phyloP scores from a whole-genome alignment of 1,140 invertebrate species.

The Sipha flava region DNA sequence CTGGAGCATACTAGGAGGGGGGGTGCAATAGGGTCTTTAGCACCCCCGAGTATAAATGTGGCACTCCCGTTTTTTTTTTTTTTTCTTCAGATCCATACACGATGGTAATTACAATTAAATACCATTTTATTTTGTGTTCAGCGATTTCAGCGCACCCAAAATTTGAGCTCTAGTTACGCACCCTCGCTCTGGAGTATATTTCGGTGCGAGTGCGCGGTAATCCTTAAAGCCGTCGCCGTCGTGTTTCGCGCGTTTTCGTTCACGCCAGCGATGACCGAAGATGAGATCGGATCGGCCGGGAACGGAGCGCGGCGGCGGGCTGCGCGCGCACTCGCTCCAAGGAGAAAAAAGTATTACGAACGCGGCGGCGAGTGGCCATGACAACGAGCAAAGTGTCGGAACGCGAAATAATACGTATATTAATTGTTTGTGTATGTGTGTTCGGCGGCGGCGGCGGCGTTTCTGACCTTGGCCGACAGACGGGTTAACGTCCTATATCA shows the following conservation, averaged over 20 bases:
- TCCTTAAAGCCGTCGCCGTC: background rate
- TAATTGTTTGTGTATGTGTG: background rate
- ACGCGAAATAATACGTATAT: background rate
- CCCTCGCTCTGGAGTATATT: no score
- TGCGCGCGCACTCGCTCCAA: background rate
- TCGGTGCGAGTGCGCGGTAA: no score
- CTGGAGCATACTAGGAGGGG: no score
- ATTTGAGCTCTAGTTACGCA: no score
- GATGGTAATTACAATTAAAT: no score
- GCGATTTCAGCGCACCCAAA: no score
- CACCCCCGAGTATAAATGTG: no score
- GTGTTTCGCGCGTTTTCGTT: background rate
- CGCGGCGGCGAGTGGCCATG: constrained; percentile 11
- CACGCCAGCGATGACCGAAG: no score
- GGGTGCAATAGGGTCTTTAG: no score
- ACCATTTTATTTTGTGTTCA: no score
- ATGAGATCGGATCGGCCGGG: background rate
- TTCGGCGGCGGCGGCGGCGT: constrained; percentile 3
- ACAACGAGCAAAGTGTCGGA: constrained; percentile 15
- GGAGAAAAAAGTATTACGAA: constrained; percentile 1
- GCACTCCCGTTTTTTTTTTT: no score
- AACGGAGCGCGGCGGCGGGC: background rate
- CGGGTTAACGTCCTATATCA: constrained; percentile 33
- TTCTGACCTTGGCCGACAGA: constrained; percentile 32
- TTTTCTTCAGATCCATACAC: no score